phyloP scores from a whole-genome alignment of 2,888 invertebrate species.

The Spodoptera exigua region DNA sequence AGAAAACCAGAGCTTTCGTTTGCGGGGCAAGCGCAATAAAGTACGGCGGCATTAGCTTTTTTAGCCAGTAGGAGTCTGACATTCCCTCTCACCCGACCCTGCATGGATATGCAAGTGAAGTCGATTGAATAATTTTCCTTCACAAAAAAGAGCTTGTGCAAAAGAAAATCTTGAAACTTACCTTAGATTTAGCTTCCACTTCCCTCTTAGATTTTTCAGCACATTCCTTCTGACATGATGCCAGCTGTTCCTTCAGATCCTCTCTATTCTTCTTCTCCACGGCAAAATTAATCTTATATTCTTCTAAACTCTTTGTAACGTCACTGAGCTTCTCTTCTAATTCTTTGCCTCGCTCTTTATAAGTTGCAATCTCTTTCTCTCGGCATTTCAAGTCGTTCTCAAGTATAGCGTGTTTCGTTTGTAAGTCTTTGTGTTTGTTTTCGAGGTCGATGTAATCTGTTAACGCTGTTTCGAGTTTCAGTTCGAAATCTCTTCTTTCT shows the following conservation, averaged over 20 bases:
- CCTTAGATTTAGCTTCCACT: conserved; percentile 82
- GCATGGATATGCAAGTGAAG: no score
- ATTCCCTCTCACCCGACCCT: no score
- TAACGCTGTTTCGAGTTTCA: conserved; percentile 86
- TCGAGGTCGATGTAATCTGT: conserved; percentile 87
- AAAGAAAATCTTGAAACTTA: conserved; percentile 33
- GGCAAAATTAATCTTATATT: conserved; percentile 74
- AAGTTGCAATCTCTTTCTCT: conserved; percentile 82
- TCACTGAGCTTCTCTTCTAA: conserved; percentile 70
- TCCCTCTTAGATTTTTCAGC: conserved; percentile 75
- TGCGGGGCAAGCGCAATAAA: no score
- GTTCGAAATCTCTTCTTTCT: conserved; percentile 88
- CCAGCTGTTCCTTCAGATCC: conserved; percentile 72
- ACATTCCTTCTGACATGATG: conserved; percentile 74
- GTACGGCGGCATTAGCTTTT: no score
- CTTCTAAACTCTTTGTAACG: conserved; percentile 70
- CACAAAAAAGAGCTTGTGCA: no score
- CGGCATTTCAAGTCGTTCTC: conserved; percentile 74
- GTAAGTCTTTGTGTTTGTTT: conserved; percentile 75
- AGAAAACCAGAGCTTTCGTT: no score
- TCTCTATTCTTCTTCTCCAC: conserved; percentile 77
- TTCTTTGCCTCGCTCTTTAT: conserved; percentile 79
- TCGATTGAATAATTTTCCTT: no score
- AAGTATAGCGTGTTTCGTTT: conserved; percentile 62
- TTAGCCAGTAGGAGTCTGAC: no score